Conservation (phyloP, 2,113 vertebrate genomes). For the Cranoglanis bouderius region DNA sequence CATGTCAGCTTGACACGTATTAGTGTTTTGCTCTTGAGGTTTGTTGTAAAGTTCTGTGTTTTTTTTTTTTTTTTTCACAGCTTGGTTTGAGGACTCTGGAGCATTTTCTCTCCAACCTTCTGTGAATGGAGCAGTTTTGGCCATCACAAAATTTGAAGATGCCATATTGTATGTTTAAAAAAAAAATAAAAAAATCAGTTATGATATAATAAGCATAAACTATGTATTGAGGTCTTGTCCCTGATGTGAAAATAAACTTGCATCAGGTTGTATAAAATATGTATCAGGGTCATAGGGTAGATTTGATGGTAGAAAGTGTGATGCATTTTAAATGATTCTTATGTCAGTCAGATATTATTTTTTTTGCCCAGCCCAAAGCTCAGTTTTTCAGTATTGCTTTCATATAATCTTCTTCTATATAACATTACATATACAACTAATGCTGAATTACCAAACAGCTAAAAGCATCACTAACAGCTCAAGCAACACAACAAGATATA, state of each 20-base stretch:
- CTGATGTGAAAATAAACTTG: constrained; percentile 12
- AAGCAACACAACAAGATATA: background rate
- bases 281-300: constrained; percentile 3
- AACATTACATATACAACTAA: background rate
- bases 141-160: background rate
- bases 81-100: background rate
- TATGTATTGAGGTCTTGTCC: background rate
- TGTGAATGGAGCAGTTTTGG: background rate
- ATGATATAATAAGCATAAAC: background rate
- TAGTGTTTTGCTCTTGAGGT: constrained; percentile 43
- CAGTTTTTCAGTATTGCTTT: background rate
- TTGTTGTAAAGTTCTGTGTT: constrained; percentile 18
- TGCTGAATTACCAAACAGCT: background rate
- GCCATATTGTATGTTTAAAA: background rate
- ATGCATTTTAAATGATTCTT: constrained; percentile 5
- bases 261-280: constrained; percentile 28
- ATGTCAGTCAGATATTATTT: background rate
- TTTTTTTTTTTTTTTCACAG: constrained; percentile 26
- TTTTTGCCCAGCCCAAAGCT: background rate
- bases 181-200: background rate
- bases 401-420: background rate
- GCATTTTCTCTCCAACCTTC: background rate
- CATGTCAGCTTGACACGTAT: constrained; percentile 47
- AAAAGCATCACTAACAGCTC: background rate
- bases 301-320: background rate